phyloP scores from a whole-genome alignment of 2,888 invertebrate genomes.

The Caenorhabditis doughertyi region DNA sequence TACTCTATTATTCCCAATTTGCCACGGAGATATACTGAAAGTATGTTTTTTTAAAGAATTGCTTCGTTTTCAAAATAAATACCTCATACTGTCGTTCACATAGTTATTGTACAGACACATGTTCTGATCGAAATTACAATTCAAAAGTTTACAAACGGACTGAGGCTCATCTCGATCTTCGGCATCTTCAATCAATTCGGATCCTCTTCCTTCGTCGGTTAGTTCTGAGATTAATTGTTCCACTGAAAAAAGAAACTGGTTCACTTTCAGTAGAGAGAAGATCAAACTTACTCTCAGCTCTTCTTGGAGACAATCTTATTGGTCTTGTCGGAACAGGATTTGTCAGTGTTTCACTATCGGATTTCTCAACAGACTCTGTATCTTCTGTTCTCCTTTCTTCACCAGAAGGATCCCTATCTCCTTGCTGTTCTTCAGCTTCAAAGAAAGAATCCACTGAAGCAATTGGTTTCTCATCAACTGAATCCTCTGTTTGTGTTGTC shows the following conservation, averaged over 20 bases:
- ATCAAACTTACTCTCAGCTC: conserved; percentile 52
- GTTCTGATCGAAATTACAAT: conserved; percentile 70
- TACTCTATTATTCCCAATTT: conserved; percentile 58
- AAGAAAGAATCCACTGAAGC: conserved; percentile 56
- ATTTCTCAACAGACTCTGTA: not conserved
- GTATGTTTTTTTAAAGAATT: not conserved
- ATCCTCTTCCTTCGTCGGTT: conserved; percentile 22
- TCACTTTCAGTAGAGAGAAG: too few relatives aligned
- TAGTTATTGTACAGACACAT: conserved; percentile 73
- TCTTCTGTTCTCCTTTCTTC: conserved; percentile 7
- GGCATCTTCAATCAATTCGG: conserved; percentile 17
- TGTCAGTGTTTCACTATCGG: conserved; percentile 4
- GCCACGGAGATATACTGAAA: conserved; percentile 66
- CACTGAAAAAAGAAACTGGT: conserved; percentile 28
- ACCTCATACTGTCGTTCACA: conserved; percentile 66
- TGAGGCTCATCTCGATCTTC: conserved; percentile 41
- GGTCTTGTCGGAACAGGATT: conserved; percentile 54
- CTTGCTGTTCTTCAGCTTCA: conserved; percentile 48
- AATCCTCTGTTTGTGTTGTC: conserved; percentile 13
- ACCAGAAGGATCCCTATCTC: conserved; percentile 16
- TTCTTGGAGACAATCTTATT: conserved; percentile 54
- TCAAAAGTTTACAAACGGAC: conserved; percentile 66
- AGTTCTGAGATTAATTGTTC: conserved; percentile 46
- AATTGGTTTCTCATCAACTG: conserved; percentile 34
- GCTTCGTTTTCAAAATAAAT: not conserved